A percentile compares a stretch with the other conserved stretches of the same genome.
Evolutionary conservation across 2,888 invertebrate genomes (phyloP).

Genomic region (Cephus nigrinus): DNA sequence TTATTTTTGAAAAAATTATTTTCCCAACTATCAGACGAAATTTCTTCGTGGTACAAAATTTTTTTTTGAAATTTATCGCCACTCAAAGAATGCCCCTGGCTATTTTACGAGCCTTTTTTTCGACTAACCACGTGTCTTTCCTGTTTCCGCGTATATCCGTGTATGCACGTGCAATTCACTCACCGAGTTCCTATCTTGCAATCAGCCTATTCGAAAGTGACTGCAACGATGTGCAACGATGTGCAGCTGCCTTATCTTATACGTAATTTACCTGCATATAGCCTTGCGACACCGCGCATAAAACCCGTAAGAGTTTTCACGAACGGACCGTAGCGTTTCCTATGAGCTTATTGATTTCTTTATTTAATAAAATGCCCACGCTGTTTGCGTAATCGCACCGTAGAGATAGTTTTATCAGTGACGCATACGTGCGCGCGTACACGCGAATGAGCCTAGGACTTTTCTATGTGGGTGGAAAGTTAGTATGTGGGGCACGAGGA

Average conservation of each 20-base stretch:
- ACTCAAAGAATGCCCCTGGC: no score
- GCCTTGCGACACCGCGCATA: no score
- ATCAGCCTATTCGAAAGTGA: conserved; percentile 35
- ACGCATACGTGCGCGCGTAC: conserved; percentile 10
- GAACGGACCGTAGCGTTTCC: no score
- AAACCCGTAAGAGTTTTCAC: no score
- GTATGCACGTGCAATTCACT: neutral
- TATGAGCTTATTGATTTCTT: no score
- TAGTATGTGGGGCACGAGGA: conserved; percentile 61
- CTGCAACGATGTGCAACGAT: conserved; percentile 11
- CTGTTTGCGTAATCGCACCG: neutral
- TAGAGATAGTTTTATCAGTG: neutral
- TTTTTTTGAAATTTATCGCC: no score
- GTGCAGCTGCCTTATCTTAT: conserved; percentile 1
- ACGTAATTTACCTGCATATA: neutral
- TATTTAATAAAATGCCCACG: neutral
- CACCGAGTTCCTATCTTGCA: conserved; percentile 32
- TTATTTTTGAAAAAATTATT: no score
- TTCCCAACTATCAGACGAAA: no score
- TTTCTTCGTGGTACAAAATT: no score
- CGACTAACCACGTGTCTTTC: no score
- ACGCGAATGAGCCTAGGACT: conserved; percentile 25
- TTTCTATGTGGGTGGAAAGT: conserved; percentile 31
- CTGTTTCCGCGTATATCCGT: no score
- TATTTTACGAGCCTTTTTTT: no score